These are phyloP conservation scores for Tolypeutes matacus DNA, from an alignment of 2,797 vertebrate species.

Conservation along the genomic window DNA sequence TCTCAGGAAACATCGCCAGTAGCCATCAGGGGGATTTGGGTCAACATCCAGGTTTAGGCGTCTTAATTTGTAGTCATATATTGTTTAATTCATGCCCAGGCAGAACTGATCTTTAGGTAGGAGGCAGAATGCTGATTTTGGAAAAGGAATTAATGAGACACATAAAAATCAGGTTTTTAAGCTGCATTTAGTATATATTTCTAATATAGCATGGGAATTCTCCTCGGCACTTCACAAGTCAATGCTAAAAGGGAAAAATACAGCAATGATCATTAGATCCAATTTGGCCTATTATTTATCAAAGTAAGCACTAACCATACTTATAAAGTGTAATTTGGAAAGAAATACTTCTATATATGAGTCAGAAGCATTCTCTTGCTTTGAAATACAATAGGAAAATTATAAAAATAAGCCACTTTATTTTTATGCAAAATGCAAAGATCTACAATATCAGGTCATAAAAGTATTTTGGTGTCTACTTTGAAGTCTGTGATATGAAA, in stretches of 20 bases:
- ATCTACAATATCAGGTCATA: not conserved
- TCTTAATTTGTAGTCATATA: not conserved
- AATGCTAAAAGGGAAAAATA: not conserved
- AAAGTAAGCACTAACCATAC: not conserved
- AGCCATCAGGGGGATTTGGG: not conserved
- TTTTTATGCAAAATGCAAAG: not conserved
- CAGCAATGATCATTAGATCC: not conserved
- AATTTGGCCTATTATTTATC: not conserved
- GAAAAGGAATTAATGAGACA: not conserved
- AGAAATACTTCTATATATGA: not conserved
- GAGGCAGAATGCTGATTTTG: not conserved
- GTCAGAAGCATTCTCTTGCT: not conserved
- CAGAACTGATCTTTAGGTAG: not conserved
- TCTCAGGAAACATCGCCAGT: too few species aligned
- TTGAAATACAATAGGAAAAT: slow-evolving; percentile 6
- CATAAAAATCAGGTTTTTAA: not conserved
- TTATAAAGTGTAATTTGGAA: not conserved
- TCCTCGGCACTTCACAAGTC: not conserved
- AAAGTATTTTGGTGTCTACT: not conserved
- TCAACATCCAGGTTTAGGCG: not conserved
- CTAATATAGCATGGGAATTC: not conserved
- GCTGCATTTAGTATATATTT: not conserved
- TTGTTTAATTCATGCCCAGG: not conserved
- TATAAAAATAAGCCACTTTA: not conserved
- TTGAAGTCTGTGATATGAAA: slow-evolving; percentile 36